phyloP scores from a whole-genome alignment of 1,140 invertebrate species.

The Eupristina koningsbergeri region DNA sequence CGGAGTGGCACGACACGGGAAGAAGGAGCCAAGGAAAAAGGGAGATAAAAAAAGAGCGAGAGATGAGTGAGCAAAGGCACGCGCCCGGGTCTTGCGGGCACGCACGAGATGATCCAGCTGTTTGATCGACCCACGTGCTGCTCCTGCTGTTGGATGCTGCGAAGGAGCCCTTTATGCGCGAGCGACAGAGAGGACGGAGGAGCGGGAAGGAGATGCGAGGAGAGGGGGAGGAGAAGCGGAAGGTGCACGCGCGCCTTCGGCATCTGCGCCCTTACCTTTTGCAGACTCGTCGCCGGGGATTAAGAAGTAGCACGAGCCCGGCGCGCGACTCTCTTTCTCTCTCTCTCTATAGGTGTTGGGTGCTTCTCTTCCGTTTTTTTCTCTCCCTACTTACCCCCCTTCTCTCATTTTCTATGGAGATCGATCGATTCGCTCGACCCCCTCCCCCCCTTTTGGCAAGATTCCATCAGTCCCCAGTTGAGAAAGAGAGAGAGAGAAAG shows the following conservation, averaged over 20 bases:
- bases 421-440: slow-evolving; percentile 6
- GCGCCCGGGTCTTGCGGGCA: slow-evolving; percentile 48
- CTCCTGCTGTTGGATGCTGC: background rate
- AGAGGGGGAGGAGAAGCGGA: slow-evolving; percentile 57
- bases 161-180: slow-evolving; percentile 3
- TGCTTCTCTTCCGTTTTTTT: background rate
- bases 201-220: slow-evolving; percentile 57
- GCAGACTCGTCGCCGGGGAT: slow-evolving; percentile 19
- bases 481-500: background rate
- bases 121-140: slow-evolving; percentile 26
- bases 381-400: background rate
- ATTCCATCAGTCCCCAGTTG: background rate
- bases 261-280: slow-evolving; percentile 18
- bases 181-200: slow-evolving; percentile 47
- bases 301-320: background rate
- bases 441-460: background rate
- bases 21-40: background rate
- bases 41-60: background rate
- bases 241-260: slow-evolving; percentile 58
- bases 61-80: background rate
- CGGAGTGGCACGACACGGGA: background rate
- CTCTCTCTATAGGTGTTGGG: background rate
- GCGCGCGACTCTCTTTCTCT: background rate
- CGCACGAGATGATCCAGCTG: slow-evolving; percentile 36
- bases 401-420: slow-evolving; percentile 19